Evolutionary conservation across 2,113 vertebrate species (phyloP).

Genomic region (Pongo abelii): DNA sequence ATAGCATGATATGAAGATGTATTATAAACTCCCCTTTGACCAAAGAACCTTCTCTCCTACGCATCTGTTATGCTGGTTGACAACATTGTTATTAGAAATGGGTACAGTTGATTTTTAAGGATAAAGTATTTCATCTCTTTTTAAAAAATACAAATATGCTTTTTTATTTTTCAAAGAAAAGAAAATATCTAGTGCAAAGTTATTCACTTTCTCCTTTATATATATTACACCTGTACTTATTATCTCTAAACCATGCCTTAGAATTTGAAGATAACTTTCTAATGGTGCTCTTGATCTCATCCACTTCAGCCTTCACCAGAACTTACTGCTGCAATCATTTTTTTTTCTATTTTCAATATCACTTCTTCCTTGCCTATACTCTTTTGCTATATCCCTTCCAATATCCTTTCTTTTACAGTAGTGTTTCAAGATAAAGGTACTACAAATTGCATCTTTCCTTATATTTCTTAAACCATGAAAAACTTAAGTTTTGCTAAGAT

Average conservation of each 20-base stretch:
- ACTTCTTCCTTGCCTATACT: background rate
- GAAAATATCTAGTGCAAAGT: background rate
- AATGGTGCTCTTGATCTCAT: background rate
- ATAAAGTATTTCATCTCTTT: background rate
- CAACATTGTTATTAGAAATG: background rate
- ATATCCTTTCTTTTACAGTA: background rate
- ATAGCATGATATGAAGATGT: background rate
- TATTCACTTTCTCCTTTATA: background rate
- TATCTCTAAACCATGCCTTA: background rate
- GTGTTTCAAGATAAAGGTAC: background rate
- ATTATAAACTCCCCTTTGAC: background rate
- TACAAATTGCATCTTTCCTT: background rate
- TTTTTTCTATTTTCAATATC: background rate
- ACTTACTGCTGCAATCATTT: background rate
- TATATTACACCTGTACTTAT: background rate
- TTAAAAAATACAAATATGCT: background rate
- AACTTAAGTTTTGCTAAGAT: background rate
- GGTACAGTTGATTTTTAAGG: background rate
- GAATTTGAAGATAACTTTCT: background rate
- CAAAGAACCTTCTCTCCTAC: background rate
- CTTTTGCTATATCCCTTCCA: background rate
- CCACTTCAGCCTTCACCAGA: background rate
- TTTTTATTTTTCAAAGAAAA: constrained; percentile 1
- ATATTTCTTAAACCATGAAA: background rate
- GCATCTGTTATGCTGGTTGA: background rate